phyloP scores from a whole-genome alignment of 2,888 invertebrate species.

The Morpho helenor region DNA sequence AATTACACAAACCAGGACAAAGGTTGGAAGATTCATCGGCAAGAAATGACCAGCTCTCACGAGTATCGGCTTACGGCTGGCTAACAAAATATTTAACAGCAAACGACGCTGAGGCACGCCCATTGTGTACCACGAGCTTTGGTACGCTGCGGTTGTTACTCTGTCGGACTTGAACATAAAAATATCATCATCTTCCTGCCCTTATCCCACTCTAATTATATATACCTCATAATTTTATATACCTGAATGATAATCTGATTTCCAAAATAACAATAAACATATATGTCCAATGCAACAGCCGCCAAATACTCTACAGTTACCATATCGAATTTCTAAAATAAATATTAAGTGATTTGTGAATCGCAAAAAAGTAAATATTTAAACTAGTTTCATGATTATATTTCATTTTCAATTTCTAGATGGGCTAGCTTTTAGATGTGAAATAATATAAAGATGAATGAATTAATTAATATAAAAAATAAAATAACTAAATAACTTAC shows the following conservation, averaged over 20 bases:
- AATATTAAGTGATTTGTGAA: neutral
- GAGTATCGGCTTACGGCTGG: conserved; percentile 41
- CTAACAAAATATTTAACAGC: conserved; percentile 50
- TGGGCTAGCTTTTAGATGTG: no score
- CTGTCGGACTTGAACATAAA: conserved; percentile 49
- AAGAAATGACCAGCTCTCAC: conserved; percentile 58
- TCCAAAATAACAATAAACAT: conserved; percentile 64
- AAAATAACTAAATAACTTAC: conserved; percentile 33
- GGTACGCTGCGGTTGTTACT: conserved; percentile 60
- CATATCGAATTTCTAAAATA: conserved; percentile 60
- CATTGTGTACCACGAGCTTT: conserved; percentile 53
- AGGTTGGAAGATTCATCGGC: conserved; percentile 61
- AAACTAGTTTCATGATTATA: no score
- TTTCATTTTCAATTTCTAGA: no score
- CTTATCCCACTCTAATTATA: no score
- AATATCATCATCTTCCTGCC: neutral
- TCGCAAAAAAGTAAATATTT: no score
- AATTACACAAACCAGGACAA: conserved; percentile 42
- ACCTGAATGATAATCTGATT: conserved; percentile 67
- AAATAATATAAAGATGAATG: no score
- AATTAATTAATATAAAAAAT: no score
- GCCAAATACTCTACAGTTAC: conserved; percentile 60
- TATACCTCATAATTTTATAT: no score
- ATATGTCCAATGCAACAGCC: conserved; percentile 64
- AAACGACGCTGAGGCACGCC: conserved; percentile 47